phyloP scores from a whole-genome alignment of 2,888 invertebrate genomes.

The Steinernema carpocapsae region DNA sequence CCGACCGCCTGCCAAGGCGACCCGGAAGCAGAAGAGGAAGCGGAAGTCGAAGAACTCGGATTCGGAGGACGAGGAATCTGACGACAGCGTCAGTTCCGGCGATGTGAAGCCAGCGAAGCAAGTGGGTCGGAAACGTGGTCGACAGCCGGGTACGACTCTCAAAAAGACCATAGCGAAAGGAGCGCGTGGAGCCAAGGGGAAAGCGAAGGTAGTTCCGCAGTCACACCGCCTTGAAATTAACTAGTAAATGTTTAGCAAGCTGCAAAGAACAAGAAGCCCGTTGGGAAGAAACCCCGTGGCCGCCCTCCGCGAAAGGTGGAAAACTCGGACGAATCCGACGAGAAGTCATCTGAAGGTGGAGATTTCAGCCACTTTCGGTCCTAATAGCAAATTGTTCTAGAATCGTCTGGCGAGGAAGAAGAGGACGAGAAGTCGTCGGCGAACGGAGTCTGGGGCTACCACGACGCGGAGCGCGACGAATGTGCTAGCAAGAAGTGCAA shows the following conservation, averaged over 20 bases:
- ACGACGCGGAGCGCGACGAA: slow-evolving; percentile 33
- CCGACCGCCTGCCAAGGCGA: not conserved
- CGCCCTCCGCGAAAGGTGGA: not conserved
- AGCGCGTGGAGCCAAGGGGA: no score
- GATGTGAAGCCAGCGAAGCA: no score
- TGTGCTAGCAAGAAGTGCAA: slow-evolving; percentile 42
- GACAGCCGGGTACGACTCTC: no score
- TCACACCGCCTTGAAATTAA: no score
- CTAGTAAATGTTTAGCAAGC: no score
- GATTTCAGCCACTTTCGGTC: not conserved
- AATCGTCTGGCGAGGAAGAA: not conserved
- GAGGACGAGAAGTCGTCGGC: not conserved
- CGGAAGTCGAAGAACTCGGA: not conserved
- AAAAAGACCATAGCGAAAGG: no score
- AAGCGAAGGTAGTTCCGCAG: no score
- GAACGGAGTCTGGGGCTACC: slow-evolving; percentile 3
- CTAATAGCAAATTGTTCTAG: no score
- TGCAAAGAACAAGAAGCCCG: not conserved
- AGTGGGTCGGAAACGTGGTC: no score
- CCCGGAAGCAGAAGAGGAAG: not conserved
- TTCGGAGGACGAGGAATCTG: not conserved
- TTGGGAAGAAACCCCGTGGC: not conserved
- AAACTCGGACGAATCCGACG: not conserved
- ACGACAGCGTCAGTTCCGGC: no score
- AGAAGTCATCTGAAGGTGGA: not conserved